Evolutionary conservation across 2,797 vertebrate species (phyloP), one percentile per base, ranked within the genome.

Genomic region (Gymnopithys bicolor): DNA sequence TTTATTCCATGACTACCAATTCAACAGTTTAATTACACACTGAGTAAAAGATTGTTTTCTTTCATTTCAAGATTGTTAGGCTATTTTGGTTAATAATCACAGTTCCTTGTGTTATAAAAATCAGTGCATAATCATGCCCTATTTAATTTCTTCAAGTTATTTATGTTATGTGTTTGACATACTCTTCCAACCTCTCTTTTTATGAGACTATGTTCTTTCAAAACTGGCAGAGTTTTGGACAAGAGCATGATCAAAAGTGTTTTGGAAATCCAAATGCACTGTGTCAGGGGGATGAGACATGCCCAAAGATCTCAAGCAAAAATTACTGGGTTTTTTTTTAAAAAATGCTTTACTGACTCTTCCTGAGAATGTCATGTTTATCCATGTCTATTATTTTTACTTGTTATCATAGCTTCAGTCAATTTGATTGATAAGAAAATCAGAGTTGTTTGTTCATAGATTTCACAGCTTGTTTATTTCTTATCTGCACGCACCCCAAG

Each of bases 401-500:
- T 88, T 46, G 70, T 85, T 91, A 64, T 41, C 58, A 60, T 32
- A 55, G 16, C 17, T 90, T 90, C 60, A 52, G 35, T 41, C 33
- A 35, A 39, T 77, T 74, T 83, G 9, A n/a, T 91, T 63, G 27
- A 49, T 75, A 70, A 85, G 37, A 94, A 95, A 90, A 67, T 63
- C 41, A 75, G 59, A 43, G 10, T n/a, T 17, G 28, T 30, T 75
- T 78, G 28, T 86, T 92, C 10, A 9, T 64, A 67, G 60, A 32
- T 70, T 75, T 94, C 51, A 58, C 67, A 90, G 49, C 27, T 37
- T 78, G 18, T 37, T 81, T 68, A 23, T 59, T 78, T 58, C 37
- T 21, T 30, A 56, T 43, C 53, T 1, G 0, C 60, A 73, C 0
- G 2, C 19, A 77, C 2, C 4, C 45, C 28, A 74, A 1, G 3